phyloP scores from a whole-genome alignment of 2,113 vertebrate genomes.

The Rhynchomys soricoides region DNA sequence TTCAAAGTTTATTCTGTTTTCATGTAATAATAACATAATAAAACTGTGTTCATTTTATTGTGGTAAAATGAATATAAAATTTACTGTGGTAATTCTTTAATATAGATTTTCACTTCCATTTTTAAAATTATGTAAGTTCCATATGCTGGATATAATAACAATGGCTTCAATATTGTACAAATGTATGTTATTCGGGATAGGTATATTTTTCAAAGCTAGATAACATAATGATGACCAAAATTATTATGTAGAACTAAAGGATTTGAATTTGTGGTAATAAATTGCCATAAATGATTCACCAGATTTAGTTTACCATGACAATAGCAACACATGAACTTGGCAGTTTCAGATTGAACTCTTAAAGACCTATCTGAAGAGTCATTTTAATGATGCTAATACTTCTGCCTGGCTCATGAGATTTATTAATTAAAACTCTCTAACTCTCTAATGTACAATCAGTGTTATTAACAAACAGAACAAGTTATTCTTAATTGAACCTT shows the following conservation, averaged over 20 bases:
- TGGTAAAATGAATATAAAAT: constrained; percentile 8
- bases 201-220: neutral
- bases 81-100: neutral
- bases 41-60: neutral
- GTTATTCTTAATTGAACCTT: neutral
- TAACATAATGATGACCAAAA: neutral
- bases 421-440: neutral
- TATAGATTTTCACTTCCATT: constrained; percentile 5
- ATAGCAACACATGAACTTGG: neutral
- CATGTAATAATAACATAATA: neutral
- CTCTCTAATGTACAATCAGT: neutral
- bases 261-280: neutral
- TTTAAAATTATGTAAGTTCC: neutral
- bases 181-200: neutral
- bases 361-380: neutral
- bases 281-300: neutral
- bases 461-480: neutral
- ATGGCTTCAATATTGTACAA: neutral
- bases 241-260: neutral
- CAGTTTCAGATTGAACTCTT: neutral
- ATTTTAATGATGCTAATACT: constrained; percentile 34
- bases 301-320: neutral
- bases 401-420: neutral
- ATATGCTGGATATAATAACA: neutral
- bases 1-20: neutral